These are phyloP conservation scores for Argyra leucocephala DNA, from an alignment of 2,888 invertebrate species.

Conservation along the genomic window DNA sequence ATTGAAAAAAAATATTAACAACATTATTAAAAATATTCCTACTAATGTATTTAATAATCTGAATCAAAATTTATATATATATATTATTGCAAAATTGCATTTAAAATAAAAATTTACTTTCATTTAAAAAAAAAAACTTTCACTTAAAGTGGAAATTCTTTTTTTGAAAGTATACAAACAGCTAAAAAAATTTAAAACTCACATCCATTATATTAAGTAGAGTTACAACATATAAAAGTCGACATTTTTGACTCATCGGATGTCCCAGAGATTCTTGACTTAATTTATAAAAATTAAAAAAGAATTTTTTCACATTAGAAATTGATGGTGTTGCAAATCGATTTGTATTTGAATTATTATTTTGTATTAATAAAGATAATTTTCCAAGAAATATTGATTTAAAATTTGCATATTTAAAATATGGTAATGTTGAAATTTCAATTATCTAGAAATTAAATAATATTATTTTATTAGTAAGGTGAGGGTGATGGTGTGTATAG, in stretches of 20 bases:
- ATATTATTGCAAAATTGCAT: too few relatives aligned
- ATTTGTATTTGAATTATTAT: conserved; percentile 25
- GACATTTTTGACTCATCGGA: conserved; percentile 23
- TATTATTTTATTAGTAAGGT: too few relatives aligned
- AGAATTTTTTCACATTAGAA: conserved; percentile 27
- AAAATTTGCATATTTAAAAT: conserved; percentile 30
- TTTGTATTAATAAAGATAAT: conserved; percentile 28
- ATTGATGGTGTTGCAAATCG: conserved; percentile 23
- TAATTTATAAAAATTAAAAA: conserved; percentile 30
- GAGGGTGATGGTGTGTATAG: too few relatives aligned
- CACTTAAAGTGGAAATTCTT: too few relatives aligned
- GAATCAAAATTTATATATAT: too few relatives aligned
- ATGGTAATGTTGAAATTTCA: conserved; percentile 28
- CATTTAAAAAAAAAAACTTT: too few relatives aligned
- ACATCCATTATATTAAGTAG: conserved; percentile 32
- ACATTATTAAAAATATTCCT: too few relatives aligned
- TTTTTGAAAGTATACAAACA: too few relatives aligned
- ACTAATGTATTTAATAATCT: too few relatives aligned
- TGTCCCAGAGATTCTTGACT: conserved; percentile 25
- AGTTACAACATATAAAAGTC: conserved; percentile 31
- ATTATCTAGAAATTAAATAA: conserved; percentile 26
- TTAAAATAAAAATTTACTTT: too few relatives aligned
- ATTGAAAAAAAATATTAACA: too few relatives aligned
- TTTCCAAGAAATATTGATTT: conserved; percentile 28
- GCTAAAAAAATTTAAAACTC: neutral